Conservation (phyloP, 2,888 invertebrate genomes). For the Ormyrus rosae region DNA sequence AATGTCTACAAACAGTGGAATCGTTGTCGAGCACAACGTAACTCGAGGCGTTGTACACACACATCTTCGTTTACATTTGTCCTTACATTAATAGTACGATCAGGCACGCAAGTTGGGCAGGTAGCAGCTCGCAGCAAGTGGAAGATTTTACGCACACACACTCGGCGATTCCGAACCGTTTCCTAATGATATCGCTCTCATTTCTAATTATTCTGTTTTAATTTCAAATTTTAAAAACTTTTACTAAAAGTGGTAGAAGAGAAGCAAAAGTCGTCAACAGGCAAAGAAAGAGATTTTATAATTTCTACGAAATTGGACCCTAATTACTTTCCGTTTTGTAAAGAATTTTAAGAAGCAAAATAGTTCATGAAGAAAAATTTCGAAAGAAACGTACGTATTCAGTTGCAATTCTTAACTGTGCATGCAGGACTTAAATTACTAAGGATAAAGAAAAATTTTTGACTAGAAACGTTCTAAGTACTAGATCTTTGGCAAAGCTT, state of each 20-base stretch:
- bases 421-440: too few species aligned
- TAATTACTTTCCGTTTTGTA: conserved; percentile 36
- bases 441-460: too few species aligned
- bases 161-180: conserved; percentile 20
- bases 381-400: neutral
- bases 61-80: conserved; percentile 31
- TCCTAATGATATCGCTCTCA: conserved; percentile 37
- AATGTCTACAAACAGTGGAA: conserved; percentile 37
- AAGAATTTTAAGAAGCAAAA: neutral
- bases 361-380: neutral
- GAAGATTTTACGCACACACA: conserved; percentile 65
- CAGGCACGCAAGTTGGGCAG: conserved; percentile 75
- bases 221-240: neutral
- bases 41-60: conserved; percentile 23
- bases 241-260: too few species aligned
- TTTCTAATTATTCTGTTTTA: conserved; percentile 2
- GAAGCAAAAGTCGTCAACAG: neutral
- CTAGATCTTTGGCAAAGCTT: too few species aligned
- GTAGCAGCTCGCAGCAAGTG: conserved; percentile 73
- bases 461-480: too few species aligned
- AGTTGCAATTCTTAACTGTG: too few species aligned
- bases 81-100: conserved; percentile 57
- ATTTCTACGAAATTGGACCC: conserved; percentile 54
- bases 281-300: conserved; percentile 13
- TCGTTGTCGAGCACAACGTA: conserved; percentile 27